These are phyloP conservation scores for Orthonyx spaldingii DNA, from an alignment of 2,113 vertebrate species.

Conservation along the genomic window DNA sequence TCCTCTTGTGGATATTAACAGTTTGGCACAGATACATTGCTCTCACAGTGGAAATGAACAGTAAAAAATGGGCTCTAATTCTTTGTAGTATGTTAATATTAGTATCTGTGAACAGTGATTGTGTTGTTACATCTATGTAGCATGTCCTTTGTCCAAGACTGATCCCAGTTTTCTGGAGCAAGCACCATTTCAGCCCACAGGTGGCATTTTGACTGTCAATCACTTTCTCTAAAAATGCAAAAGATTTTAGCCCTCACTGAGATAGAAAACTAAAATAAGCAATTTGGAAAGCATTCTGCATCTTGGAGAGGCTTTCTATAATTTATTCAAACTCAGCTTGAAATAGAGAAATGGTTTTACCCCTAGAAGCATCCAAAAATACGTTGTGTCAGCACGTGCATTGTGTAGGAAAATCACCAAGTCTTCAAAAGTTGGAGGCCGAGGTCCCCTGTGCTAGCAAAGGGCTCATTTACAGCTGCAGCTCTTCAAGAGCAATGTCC, in stretches of 20 bases:
- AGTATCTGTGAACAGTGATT: not conserved
- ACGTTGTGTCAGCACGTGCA: not conserved
- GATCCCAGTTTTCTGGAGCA: not conserved
- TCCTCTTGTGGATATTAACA: not conserved
- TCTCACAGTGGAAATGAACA: not conserved
- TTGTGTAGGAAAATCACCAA: not conserved
- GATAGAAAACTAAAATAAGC: not conserved
- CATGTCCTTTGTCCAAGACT: accelerated
- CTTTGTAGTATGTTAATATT: not conserved
- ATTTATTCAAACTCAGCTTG: not conserved
- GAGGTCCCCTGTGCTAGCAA: not conserved
- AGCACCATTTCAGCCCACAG: not conserved
- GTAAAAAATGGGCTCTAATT: not conserved
- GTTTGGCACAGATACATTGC: not conserved
- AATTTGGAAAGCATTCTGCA: not conserved
- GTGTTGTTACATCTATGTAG: accelerated
- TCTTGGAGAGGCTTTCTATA: not conserved
- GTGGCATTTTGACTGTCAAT: not conserved
- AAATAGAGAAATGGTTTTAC: not conserved
- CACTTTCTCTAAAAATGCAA: not conserved
- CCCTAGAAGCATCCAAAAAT: not conserved
- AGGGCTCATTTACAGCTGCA: not conserved
- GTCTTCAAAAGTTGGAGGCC: not conserved
- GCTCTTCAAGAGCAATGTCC: not conserved
- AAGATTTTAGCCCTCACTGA: not conserved